A percentile compares a stretch with the other conserved stretches of the same genome.
These are phyloP conservation scores for Lerista edwardsae DNA, from an alignment of 2,797 vertebrate species.

Conservation along the genomic window DNA sequence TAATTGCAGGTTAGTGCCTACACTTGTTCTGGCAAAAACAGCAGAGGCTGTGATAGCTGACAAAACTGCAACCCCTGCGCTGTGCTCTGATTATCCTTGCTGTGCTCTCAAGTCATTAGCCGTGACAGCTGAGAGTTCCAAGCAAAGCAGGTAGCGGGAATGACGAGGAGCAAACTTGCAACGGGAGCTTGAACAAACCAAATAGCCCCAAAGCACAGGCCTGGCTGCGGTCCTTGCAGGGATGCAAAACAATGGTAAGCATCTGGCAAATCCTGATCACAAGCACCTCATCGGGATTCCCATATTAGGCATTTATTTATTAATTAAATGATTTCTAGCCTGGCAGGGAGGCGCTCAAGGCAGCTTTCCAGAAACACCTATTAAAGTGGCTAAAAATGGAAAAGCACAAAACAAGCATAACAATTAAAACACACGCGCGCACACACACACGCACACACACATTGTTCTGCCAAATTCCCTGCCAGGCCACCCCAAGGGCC, in stretches of 20 bases:
- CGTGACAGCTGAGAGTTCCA: neutral
- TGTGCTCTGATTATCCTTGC: neutral
- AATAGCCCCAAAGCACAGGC: too few species aligned
- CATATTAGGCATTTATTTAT: too few species aligned
- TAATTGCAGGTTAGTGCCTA: slow-evolving; percentile 6
- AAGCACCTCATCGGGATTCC: neutral
- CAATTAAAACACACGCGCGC: too few species aligned
- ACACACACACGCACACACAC: too few species aligned
- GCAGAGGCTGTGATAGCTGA: neutral
- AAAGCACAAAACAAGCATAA: too few species aligned
- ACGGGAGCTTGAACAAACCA: neutral
- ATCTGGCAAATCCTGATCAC: neutral
- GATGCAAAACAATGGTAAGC: neutral
- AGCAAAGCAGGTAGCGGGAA: neutral
- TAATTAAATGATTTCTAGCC: too few species aligned
- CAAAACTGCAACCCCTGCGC: slow-evolving; percentile 5
- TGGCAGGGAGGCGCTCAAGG: too few species aligned
- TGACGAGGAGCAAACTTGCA: neutral
- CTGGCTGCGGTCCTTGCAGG: too few species aligned
- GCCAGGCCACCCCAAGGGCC: too few species aligned
- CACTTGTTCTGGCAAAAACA: slow-evolving; percentile 9
- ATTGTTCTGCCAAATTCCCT: too few species aligned
- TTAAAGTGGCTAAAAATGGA: too few species aligned
- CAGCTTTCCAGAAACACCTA: too few species aligned
- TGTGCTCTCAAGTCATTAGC: slow-evolving; percentile 1